Conservation (phyloP, 1,140 invertebrate genomes). For the Drosophila chauvacae region DNA sequence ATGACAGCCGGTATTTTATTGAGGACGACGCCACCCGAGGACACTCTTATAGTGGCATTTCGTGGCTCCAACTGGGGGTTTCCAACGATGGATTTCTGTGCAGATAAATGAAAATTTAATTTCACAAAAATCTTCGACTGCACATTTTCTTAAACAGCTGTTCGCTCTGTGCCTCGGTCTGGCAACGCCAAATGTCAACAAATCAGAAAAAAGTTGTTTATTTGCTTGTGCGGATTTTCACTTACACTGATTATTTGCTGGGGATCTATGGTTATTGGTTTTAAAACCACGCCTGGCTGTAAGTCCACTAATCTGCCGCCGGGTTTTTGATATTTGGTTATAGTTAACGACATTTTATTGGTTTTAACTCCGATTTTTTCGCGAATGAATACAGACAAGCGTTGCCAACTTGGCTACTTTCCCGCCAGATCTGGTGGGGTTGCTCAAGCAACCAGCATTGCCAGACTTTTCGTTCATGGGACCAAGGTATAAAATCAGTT, state of each 20-base stretch:
- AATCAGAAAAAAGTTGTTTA: conserved; percentile 2
- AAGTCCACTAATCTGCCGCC: conserved; percentile 24
- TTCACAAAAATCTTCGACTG: neutral
- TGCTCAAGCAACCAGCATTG: too few species aligned
- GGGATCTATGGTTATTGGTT: conserved; percentile 24
- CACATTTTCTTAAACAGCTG: conserved; percentile 20
- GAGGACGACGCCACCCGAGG: conserved; percentile 47
- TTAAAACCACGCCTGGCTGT: conserved; percentile 17
- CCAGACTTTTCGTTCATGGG: too few species aligned
- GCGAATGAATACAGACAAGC: neutral
- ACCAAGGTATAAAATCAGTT: too few species aligned
- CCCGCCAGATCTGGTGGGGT: too few species aligned
- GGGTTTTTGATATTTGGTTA: conserved; percentile 68
- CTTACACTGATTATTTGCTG: conserved; percentile 48
- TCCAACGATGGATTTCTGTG: conserved; percentile 16
- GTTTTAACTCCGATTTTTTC: neutral
- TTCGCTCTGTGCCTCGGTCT: neutral
- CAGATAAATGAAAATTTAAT: neutral
- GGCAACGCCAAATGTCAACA: conserved; percentile 23
- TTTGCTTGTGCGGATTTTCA: conserved; percentile 2
- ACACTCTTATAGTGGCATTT: conserved; percentile 5
- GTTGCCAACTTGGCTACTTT: too few species aligned
- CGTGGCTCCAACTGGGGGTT: conserved; percentile 37
- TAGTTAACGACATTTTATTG: conserved; percentile 68
- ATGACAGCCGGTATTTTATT: conserved; percentile 64